Evolutionary conservation across 2,797 vertebrate species (phyloP).

Genomic region (Australoheros facetus): DNA sequence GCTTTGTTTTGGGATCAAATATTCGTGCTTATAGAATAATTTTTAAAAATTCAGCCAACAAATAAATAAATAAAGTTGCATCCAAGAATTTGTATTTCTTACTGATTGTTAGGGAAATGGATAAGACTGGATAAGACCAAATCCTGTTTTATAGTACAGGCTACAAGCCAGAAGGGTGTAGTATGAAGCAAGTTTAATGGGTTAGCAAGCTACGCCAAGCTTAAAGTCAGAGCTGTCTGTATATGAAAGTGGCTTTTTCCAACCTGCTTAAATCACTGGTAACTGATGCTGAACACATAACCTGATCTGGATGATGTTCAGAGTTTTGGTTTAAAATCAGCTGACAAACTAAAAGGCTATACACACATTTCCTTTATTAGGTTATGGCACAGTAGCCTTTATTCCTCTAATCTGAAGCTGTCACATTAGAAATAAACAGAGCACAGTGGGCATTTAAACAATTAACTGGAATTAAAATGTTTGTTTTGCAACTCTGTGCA

Average conservation of each 20-base stretch:
- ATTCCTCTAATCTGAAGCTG: background rate
- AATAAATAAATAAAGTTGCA: no score
- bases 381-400: background rate
- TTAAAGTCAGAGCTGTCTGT: background rate
- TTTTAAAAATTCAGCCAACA: no score
- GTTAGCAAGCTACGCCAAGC: background rate
- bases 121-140: no score
- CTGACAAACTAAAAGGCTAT: background rate
- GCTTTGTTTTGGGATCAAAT: no score
- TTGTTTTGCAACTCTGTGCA: rapidly evolving
- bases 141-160: no score
- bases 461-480: background rate
- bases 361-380: background rate
- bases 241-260: background rate
- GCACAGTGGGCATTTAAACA: background rate
- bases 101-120: no score
- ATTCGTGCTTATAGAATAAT: no score
- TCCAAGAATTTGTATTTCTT: no score
- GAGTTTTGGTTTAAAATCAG: background rate
- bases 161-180: background rate
- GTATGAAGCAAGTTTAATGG: background rate
- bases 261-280: background rate
- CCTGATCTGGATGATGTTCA: background rate
- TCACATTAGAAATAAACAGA: background rate
- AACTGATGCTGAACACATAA: background rate